Evolutionary conservation across 1,140 invertebrate species (phyloP).

Genomic region (Aphaenogaster ashmeadi): DNA sequence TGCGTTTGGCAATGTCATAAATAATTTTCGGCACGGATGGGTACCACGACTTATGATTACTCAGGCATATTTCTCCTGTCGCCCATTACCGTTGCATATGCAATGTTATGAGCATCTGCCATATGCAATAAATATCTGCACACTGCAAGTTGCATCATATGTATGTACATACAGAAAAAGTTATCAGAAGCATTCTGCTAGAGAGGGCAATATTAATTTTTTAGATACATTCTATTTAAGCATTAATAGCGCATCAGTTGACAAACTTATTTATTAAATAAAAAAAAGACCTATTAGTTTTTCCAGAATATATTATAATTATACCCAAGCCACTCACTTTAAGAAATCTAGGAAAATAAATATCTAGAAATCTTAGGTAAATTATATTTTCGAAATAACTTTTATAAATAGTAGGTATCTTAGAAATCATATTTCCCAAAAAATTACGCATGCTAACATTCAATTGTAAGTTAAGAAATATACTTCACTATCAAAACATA

Average conservation of each 20-base stretch:
- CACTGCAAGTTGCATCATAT: background rate
- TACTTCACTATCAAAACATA: background rate
- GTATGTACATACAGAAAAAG: background rate
- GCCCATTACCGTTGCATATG: conserved; percentile 21
- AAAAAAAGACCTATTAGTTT: background rate
- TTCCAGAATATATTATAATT: background rate
- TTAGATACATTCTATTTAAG: background rate
- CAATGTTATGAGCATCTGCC: conserved; percentile 36
- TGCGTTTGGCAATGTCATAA: conserved; percentile 33
- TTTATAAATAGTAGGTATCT: background rate
- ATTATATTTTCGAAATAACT: background rate
- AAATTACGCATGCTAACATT: background rate
- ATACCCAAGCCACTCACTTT: background rate
- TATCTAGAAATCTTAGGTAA: background rate
- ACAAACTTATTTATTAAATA: background rate
- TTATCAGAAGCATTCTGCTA: background rate
- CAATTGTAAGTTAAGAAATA: background rate
- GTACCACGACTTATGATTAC: conserved; percentile 14
- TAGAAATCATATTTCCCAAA: background rate
- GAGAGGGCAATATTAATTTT: background rate
- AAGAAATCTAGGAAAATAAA: background rate
- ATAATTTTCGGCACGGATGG: conserved; percentile 26
- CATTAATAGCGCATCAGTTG: background rate
- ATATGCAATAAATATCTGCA: conserved; percentile 30
- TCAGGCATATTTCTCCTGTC: conserved; percentile 45